Evolutionary conservation across 2,113 vertebrate species (phyloP), one percentile per base, ranked within the genome.

Genomic region (Tenrec ecaudatus): DNA sequence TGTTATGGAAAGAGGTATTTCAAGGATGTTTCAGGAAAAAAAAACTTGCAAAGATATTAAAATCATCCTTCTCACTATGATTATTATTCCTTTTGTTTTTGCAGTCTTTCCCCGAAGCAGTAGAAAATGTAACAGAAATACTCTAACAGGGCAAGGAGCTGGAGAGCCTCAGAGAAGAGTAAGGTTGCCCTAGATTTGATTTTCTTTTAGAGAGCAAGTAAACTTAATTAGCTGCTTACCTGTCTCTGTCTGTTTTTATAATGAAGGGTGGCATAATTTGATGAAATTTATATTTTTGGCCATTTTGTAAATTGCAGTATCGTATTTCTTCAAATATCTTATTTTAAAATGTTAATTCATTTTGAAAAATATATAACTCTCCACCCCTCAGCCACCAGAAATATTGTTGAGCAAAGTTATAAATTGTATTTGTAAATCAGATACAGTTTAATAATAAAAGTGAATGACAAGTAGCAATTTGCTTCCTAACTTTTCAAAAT

Each of bases 51-150:
- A 94, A 88, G 60, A 90, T 88, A 87, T 89, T 92, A 80, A 95
- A 95, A 92, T 82, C 36, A 81, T 91, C 82, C 88, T 90, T 96
- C 78, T 95, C 73, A 15, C 19, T 31, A 20, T 25, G n/a, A 38
- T 82, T 25, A 57, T 58, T 75, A 83, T 68, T 22, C 77, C 85
- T 43, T 78, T 90, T 53, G 47, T 53, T 53, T 10, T 86, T 81
- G 25, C 14, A 64, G 14, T 7, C 3, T 87, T 86, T 69, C 60
- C 77, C 58, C 91, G 40, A 76, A 93, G 75, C 31, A 33, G 2
- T 40, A 36, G 64, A 16, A 94, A 94, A 91, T 78, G 64, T 73
- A 90, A 95, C 76, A 1, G 7, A 76, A 90, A 66, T 25, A 20
- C 19, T 40, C 1, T 7, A 14, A 1, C 33, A 1, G 8, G 22